Base-by-base conservation (phyloP, 2,797 vertebrate species). In the Microchirus variegatus region DNA sequence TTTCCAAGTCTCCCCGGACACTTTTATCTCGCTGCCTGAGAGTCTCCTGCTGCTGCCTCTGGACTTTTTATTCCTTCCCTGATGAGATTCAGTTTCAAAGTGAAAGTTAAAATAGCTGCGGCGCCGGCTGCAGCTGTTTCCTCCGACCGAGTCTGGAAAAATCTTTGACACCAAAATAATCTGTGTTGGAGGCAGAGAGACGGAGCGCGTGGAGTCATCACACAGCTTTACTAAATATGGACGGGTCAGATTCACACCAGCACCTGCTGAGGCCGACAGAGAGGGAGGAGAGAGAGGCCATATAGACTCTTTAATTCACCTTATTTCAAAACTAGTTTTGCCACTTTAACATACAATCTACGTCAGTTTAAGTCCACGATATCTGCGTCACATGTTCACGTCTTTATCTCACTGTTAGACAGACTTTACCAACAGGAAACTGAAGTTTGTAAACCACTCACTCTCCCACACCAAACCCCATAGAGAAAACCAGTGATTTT, bases 71-170 rank as follows among this genome's bases (percentile, higher is more conserved):
- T 73, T 71, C 71, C 36, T 54, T 54, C 49, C 41, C 31, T 31
- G 3, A 31, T 15, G 15, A 78, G 88, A 90, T 92, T 85, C 65
- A 57, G 86, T 92, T 93, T 88, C 90, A 67, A 55, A 81, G 67
- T 53, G 76, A 73, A 82, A 84, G 83, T 88, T 86, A 89, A 92
- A 93, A 93, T 92, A 92, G 91, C 86, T 83, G 7, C 73, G 91
- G 87, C 87, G 84, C 87, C 89, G 78, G 12, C 64, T 70, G 83
- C 92, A 92, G 90, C 92, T 92, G 92, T 77, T 90, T 83, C 46
- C 67, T 54, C 5, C 31, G n/a, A 26, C 26, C 26, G 26, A 3
- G 26, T 35, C 43, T 62, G 78, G 73, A n/a, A 83, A 84, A 86
- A 69, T 61, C 75, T 70, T 73, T 44, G 64, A 61, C 46, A 69